phyloP scores from a whole-genome alignment of 1,140 invertebrate species.

The Thereuonema tuberculata region DNA sequence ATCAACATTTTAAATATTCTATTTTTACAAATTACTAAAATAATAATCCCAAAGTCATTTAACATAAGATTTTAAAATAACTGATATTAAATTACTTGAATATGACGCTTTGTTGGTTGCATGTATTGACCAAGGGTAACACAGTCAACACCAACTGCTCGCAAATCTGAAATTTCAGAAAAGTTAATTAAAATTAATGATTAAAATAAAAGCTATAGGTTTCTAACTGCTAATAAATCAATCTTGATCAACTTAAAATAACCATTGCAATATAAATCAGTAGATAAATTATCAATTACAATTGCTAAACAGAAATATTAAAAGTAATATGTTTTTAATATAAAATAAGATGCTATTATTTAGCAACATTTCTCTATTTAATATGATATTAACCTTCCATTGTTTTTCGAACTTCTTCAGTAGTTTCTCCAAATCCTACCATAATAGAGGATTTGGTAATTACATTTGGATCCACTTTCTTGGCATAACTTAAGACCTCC shows the following conservation, averaged over 20 bases:
- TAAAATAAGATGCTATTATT: no score
- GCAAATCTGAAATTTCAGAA: slow-evolving; percentile 48
- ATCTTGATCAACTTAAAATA: no score
- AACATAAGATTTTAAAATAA: slow-evolving; percentile 3
- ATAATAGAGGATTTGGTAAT: slow-evolving; percentile 98
- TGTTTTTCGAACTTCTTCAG: slow-evolving; percentile 74
- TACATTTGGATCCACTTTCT: slow-evolving; percentile 58
- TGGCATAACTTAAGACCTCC: slow-evolving; percentile 62
- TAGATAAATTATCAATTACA: no score
- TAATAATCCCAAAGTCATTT: not conserved
- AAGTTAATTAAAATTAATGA: slow-evolving; percentile 15
- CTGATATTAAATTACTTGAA: slow-evolving; percentile 46
- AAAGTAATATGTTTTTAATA: no score
- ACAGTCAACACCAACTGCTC: slow-evolving; percentile 72
- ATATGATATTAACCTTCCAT: slow-evolving; percentile 64
- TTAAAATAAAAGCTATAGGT: slow-evolving; percentile 6
- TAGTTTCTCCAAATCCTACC: slow-evolving; percentile 92
- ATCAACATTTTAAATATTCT: slow-evolving; percentile 7
- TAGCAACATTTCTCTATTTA: no score
- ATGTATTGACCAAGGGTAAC: slow-evolving; percentile 98
- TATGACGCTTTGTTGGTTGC: slow-evolving; percentile 93
- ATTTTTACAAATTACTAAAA: slow-evolving; percentile 1
- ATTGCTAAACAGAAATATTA: no score
- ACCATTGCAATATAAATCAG: no score
- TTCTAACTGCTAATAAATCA: no score